Evolutionary conservation across 2,797 vertebrate genomes (phyloP).

Genomic region (Cossypha heuglini): DNA sequence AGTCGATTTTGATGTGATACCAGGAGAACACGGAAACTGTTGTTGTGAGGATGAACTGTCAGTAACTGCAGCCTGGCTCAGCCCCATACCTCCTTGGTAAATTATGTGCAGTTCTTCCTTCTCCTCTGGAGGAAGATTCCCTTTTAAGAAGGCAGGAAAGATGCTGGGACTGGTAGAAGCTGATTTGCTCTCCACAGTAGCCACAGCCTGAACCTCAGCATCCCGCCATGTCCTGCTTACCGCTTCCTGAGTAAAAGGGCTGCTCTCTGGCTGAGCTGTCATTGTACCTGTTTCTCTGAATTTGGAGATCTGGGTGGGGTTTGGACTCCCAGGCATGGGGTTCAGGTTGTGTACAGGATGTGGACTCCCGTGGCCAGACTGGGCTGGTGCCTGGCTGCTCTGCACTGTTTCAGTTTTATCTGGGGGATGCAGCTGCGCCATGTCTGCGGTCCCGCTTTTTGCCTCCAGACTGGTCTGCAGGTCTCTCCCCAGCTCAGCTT

Average conservation of each 20-base stretch:
- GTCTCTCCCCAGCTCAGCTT: not conserved
- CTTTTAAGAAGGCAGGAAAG: conserved; percentile 70
- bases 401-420: not conserved
- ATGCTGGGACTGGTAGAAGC: conserved; percentile 93
- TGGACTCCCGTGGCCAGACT: not conserved
- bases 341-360: not conserved
- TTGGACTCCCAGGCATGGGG: not conserved
- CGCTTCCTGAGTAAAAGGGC: not conserved
- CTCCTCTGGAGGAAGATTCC: conserved; percentile 43
- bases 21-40: not conserved
- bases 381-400: not conserved
- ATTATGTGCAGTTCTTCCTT: conserved; percentile 79
- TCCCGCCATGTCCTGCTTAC: conserved; percentile 75
- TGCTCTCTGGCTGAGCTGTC: conserved; percentile 77
- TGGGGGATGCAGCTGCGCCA: rapidly evolving
- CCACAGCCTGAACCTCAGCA: conserved; percentile 91
- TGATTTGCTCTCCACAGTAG: conserved; percentile 80
- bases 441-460: not conserved
- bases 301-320: conserved; percentile 46
- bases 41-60: not conserved
- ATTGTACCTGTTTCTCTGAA: conserved; percentile 90
- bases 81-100: conserved; percentile 42
- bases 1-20: not conserved
- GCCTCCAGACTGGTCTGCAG: not conserved
- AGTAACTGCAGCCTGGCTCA: conserved; percentile 26